Percentiles rank a stretch among this genome's conserved stretches.
phyloP scores from a whole-genome alignment of 2,113 vertebrate species.

The Lycaon pictus region DNA sequence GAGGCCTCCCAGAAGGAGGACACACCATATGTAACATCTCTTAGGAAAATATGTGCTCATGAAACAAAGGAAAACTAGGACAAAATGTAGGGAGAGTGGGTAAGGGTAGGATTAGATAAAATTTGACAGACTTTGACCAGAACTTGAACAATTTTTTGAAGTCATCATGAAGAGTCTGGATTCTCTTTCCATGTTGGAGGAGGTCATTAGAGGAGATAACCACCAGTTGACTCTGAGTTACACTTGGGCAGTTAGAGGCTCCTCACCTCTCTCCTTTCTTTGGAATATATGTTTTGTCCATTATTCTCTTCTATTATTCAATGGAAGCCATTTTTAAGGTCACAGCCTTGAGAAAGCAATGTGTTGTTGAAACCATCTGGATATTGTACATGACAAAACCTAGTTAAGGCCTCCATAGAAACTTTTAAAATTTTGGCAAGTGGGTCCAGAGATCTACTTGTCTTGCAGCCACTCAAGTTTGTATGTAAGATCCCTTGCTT shows the following conservation, averaged over 20 bases:
- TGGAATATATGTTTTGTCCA: background rate
- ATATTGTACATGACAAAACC: background rate
- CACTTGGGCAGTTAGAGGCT: background rate
- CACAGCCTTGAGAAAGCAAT: background rate
- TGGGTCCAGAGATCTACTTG: background rate
- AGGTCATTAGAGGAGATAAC: background rate
- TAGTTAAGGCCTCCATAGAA: background rate
- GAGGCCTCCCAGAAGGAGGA: background rate
- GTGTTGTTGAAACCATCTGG: background rate
- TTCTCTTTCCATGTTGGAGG: background rate
- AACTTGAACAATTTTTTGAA: background rate
- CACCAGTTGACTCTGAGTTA: background rate
- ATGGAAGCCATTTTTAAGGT: background rate
- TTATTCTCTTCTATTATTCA: background rate
- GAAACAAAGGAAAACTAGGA: background rate
- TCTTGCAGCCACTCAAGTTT: background rate
- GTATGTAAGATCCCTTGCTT: background rate
- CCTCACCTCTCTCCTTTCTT: too few relatives aligned
- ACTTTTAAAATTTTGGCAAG: background rate
- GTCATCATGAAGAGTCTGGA: background rate
- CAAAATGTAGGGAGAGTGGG: background rate
- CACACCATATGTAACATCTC: background rate
- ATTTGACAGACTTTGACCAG: background rate
- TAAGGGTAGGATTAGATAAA: background rate
- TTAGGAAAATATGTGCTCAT: background rate